Conservation (phyloP, 1,140 invertebrate species). For the Formica exsecta region DNA sequence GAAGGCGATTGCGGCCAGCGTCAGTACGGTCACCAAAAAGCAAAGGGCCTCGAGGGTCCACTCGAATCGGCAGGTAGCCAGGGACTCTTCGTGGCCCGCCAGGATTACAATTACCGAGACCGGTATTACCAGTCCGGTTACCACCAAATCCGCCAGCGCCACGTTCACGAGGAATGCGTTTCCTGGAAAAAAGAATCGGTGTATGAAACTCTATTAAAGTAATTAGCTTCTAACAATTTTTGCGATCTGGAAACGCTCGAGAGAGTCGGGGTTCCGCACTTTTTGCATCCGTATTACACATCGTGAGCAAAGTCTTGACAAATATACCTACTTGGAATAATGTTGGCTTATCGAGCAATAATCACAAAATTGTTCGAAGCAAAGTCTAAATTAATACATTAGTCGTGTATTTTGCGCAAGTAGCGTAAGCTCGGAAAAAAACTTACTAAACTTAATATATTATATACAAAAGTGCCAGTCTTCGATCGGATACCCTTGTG, state of each 20-base stretch:
- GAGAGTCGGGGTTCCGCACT: conserved; percentile 10
- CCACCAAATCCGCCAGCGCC: conserved; percentile 91
- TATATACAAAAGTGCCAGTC: conserved; percentile 33
- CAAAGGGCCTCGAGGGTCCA: conserved; percentile 90
- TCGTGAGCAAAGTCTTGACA: neutral
- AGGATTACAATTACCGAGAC: conserved; percentile 90
- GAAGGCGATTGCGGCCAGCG: conserved; percentile 88
- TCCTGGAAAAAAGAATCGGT: conserved; percentile 86
- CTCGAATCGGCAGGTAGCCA: conserved; percentile 89
- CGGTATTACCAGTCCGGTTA: conserved; percentile 91
- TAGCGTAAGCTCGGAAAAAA: neutral
- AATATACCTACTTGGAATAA: neutral
- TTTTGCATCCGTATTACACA: conserved; percentile 27
- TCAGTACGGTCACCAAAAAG: conserved; percentile 89
- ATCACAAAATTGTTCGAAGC: conserved; percentile 8
- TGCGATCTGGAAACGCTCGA: conserved; percentile 59
- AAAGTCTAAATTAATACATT: conserved; percentile 34
- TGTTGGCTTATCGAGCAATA: neutral
- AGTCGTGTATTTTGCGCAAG: neutral
- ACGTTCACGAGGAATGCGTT: conserved; percentile 93
- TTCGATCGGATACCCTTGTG: conserved; percentile 30
- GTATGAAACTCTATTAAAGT: conserved; percentile 58
- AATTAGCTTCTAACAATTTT: conserved; percentile 54
- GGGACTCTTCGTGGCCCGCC: conserved; percentile 88
- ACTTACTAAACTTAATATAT: neutral